Evolutionary conservation across 37 sponge, comb jelly and placozoan genomes (phyloP).

Genomic region (Chondrosia reniformis): DNA sequence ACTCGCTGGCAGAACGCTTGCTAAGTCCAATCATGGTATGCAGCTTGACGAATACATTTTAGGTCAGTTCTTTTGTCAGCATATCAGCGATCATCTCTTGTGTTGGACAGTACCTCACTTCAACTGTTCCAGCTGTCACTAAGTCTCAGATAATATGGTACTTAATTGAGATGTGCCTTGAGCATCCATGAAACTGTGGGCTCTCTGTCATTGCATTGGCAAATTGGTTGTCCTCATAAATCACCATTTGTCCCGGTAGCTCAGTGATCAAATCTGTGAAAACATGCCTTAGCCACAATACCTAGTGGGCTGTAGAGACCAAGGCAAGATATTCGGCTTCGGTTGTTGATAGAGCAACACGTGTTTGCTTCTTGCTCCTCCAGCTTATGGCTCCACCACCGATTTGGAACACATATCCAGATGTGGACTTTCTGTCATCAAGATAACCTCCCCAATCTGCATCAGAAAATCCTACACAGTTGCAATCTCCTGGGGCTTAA

Average conservation of each 20-base stretch:
- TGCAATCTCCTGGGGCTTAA: neutral
- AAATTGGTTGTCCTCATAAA: conserved; percentile 26
- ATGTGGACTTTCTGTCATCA: conserved; percentile 14
- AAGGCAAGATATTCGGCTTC: conserved; percentile 48
- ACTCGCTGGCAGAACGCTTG: conserved; percentile 2
- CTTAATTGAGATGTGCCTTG: conserved; percentile 42
- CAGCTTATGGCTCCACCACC: conserved; percentile 25
- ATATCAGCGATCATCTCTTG: conserved; percentile 29
- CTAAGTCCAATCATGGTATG: conserved; percentile 26
- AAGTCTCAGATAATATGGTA: conserved; percentile 28
- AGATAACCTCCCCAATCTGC: conserved; percentile 35
- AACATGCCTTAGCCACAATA: conserved; percentile 41
- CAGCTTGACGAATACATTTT: conserved; percentile 20
- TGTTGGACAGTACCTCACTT: conserved; percentile 25
- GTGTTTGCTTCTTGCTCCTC: conserved; percentile 37
- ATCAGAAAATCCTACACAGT: conserved; percentile 33
- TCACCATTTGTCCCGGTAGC: conserved; percentile 11
- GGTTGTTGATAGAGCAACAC: conserved; percentile 33
- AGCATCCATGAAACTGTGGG: conserved; percentile 15
- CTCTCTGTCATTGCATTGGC: conserved; percentile 31
- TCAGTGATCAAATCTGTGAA: neutral
- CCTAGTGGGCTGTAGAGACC: conserved; percentile 29
- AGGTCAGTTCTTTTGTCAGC: conserved; percentile 14
- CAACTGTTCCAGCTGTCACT: conserved; percentile 24
- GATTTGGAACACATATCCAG: conserved; percentile 30